phyloP scores from a whole-genome alignment of 2,888 invertebrate genomes.

The Conus canariensis region DNA sequence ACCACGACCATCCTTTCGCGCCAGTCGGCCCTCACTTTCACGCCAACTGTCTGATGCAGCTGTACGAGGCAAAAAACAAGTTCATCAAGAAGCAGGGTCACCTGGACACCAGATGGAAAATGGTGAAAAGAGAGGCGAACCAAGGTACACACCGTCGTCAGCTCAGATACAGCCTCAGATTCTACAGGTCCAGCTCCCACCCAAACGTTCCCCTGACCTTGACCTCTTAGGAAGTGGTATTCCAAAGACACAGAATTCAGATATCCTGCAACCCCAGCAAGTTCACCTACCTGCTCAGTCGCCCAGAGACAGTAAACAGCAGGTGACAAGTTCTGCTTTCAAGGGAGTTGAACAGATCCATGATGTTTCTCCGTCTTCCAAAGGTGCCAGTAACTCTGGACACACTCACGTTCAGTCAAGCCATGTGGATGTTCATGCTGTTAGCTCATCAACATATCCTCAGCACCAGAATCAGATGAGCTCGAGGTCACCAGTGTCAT shows the following conservation, averaged over 20 bases:
- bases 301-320: constrained; percentile 11
- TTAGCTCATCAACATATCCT: background rate
- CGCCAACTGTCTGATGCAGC: constrained; percentile 37
- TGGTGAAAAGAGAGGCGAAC: background rate
- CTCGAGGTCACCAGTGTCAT: background rate
- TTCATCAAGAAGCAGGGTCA: background rate
- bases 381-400: background rate
- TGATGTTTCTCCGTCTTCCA: constrained; percentile 33
- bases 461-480: constrained; percentile 24
- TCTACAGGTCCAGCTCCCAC: constrained; percentile 37
- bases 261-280: constrained; percentile 36
- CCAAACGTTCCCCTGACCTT: background rate
- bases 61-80: constrained; percentile 20
- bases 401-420: background rate
- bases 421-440: constrained; percentile 17
- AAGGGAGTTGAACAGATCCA: background rate
- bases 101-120: background rate
- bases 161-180: constrained; percentile 28
- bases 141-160: background rate
- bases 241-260: constrained; percentile 16
- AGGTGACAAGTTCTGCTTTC: background rate
- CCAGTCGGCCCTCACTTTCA: constrained; percentile 25
- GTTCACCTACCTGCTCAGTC: constrained; percentile 21
- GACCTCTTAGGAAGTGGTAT: constrained; percentile 26
- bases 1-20: constrained; percentile 21